A percentile compares a stretch with the other conserved stretches of the same genome.
Conservation (phyloP, 2,113 vertebrate genomes). For the Blennius ocellaris region DNA sequence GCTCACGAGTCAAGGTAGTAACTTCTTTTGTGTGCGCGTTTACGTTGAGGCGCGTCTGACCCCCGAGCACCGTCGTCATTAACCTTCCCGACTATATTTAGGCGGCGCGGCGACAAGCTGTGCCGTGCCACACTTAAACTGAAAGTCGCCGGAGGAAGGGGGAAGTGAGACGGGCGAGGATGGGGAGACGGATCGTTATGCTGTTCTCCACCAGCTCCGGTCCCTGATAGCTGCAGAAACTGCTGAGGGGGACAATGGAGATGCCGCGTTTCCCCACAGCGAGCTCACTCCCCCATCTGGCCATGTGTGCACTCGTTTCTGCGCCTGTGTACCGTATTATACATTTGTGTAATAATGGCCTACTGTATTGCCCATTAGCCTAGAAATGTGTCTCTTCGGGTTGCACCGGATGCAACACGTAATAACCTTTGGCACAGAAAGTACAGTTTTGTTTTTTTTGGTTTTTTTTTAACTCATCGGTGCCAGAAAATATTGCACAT, state of each 20-base stretch:
- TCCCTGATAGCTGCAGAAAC: conserved; percentile 61
- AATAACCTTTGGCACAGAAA: conserved; percentile 55
- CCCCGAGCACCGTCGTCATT: conserved; percentile 71
- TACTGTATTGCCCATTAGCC: conserved; percentile 61
- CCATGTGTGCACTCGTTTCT: conserved; percentile 58
- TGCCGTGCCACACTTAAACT: conserved; percentile 65
- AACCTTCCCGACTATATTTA: conserved; percentile 83
- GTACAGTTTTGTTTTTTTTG: conserved; percentile 38
- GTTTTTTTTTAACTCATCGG: conserved; percentile 24
- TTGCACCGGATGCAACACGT: conserved; percentile 52
- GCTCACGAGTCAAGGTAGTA: conserved; percentile 64
- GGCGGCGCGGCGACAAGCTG: conserved; percentile 64
- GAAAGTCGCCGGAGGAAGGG: conserved; percentile 59
- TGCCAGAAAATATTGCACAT: conserved; percentile 13
- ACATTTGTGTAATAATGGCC: conserved; percentile 64
- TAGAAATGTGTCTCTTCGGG: conserved; percentile 54
- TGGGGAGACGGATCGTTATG: conserved; percentile 45
- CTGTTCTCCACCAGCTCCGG: conserved; percentile 54
- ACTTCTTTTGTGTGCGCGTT: conserved; percentile 42
- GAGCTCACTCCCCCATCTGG: conserved; percentile 71
- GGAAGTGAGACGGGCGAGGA: conserved; percentile 31
- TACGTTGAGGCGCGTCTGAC: conserved; percentile 63
- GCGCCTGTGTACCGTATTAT: conserved; percentile 66
- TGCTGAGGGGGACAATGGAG: conserved; percentile 69
- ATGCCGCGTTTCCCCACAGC: conserved; percentile 62